Evolutionary conservation across 1,140 invertebrate genomes (phyloP).

Genomic region (Lordiphosa clarofinis): DNA sequence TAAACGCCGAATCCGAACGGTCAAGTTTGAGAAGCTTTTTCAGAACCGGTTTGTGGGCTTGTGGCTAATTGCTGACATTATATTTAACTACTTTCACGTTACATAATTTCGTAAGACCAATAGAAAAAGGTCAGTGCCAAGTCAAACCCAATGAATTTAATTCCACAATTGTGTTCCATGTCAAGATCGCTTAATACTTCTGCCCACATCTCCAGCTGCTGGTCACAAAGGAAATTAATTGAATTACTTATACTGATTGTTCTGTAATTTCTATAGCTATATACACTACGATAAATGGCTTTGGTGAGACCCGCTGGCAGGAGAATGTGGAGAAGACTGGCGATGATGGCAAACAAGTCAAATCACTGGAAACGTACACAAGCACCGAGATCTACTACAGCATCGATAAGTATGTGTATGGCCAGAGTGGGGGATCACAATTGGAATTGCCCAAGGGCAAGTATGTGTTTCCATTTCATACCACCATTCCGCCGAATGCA

Average conservation of each 20-base stretch:
- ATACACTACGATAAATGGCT: slow-evolving; percentile 82
- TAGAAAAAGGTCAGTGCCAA: slow-evolving; percentile 20
- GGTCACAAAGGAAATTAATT: slow-evolving; percentile 51
- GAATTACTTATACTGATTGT: slow-evolving; percentile 28
- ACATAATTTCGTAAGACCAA: too few species aligned
- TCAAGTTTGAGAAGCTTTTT: too few species aligned
- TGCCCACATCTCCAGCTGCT: too few species aligned
- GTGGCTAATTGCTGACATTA: too few species aligned
- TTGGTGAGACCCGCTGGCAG: slow-evolving; percentile 82
- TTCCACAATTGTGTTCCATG: slow-evolving; percentile 31
- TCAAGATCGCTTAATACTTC: background rate
- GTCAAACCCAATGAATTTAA: slow-evolving; percentile 49
- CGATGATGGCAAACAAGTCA: slow-evolving; percentile 75
- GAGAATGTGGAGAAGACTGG: slow-evolving; percentile 81
- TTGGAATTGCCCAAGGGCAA: slow-evolving; percentile 82
- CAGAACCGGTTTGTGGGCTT: too few species aligned
- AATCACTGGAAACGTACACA: slow-evolving; percentile 56
- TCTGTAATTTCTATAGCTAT: slow-evolving; percentile 78
- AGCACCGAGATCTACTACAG: slow-evolving; percentile 62
- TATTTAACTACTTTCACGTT: too few species aligned
- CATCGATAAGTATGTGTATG: slow-evolving; percentile 62
- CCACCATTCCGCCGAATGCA: slow-evolving; percentile 81
- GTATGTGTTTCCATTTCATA: slow-evolving; percentile 83
- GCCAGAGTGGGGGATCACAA: slow-evolving; percentile 79
- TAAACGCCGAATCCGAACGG: too few species aligned